A percentile compares a stretch with the other conserved stretches of the same genome.
These are phyloP conservation scores for Ryuthela nishihirai DNA, from an alignment of 2,888 invertebrate species.

Conservation along the genomic window DNA sequence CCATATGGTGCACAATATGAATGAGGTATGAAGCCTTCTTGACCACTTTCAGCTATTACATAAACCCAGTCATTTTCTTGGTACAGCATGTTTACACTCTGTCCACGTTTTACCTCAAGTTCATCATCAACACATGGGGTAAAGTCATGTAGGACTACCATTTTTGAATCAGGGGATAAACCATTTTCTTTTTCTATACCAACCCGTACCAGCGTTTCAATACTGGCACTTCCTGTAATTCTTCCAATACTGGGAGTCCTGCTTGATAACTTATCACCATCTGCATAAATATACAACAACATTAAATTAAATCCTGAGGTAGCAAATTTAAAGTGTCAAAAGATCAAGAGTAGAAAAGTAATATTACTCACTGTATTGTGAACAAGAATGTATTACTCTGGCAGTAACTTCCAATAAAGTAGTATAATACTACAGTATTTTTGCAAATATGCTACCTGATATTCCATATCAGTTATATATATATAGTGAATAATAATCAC, in stretches of 20 bases:
- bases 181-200: constrained; percentile 92
- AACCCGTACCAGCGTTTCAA: constrained; percentile 81
- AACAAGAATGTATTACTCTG: too few relatives aligned
- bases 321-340: too few relatives aligned
- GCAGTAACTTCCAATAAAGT: too few relatives aligned
- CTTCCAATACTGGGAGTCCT: constrained; percentile 82
- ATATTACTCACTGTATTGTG: too few relatives aligned
- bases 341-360: too few relatives aligned
- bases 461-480: too few relatives aligned
- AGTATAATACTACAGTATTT: too few relatives aligned
- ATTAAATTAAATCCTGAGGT: too few relatives aligned
- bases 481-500: too few relatives aligned
- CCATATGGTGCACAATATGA: constrained; percentile 86
- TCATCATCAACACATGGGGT: constrained; percentile 94
- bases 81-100: constrained; percentile 89
- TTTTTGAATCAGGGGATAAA: constrained; percentile 85
- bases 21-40: constrained; percentile 92
- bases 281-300: constrained; percentile 54
- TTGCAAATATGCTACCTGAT: too few relatives aligned
- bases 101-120: constrained; percentile 78
- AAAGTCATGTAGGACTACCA: constrained; percentile 92
- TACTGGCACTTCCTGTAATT: constrained; percentile 90
- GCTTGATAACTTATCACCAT: constrained; percentile 66
- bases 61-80: constrained; percentile 97
- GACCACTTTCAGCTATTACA: constrained; percentile 78